Conservation (phyloP, 2,797 vertebrate species). For the Rhincodon typus region DNA sequence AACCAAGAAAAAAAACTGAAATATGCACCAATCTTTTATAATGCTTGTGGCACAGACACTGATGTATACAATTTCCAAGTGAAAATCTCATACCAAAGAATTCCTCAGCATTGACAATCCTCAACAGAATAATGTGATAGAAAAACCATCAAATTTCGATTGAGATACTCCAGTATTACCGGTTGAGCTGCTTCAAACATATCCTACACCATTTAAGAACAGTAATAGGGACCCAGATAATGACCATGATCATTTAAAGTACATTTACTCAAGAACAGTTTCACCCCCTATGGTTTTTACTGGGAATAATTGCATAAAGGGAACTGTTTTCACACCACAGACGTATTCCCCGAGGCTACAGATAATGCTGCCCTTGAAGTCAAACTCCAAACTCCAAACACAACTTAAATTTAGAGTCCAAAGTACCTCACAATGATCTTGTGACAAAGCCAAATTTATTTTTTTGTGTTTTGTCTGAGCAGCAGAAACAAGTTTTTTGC, state of each 20-base stretch:
- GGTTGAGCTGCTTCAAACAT: neutral
- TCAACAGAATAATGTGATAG: neutral
- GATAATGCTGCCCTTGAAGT: neutral
- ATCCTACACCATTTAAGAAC: constrained; percentile 15
- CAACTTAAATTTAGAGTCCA: neutral
- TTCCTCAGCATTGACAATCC: neutral
- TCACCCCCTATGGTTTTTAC: constrained; percentile 17
- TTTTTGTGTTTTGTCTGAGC: neutral
- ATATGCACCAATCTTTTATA: neutral
- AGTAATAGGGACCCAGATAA: constrained; percentile 6
- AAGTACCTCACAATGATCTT: neutral
- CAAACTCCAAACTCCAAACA: neutral
- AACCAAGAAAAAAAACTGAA: neutral
- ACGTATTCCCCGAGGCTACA: neutral
- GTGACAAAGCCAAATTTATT: neutral
- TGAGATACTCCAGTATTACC: neutral
- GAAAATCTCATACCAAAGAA: neutral
- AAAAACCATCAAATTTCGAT: constrained; percentile 27
- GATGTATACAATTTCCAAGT: neutral
- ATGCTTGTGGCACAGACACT: too few relatives aligned
- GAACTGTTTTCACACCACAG: neutral
- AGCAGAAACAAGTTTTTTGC: neutral
- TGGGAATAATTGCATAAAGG: neutral
- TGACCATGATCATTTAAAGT: constrained; percentile 33
- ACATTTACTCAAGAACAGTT: constrained; percentile 24